Base-by-base conservation (phyloP, 2,797 vertebrate species). In the Microctenopoma steveboyesi region DNA sequence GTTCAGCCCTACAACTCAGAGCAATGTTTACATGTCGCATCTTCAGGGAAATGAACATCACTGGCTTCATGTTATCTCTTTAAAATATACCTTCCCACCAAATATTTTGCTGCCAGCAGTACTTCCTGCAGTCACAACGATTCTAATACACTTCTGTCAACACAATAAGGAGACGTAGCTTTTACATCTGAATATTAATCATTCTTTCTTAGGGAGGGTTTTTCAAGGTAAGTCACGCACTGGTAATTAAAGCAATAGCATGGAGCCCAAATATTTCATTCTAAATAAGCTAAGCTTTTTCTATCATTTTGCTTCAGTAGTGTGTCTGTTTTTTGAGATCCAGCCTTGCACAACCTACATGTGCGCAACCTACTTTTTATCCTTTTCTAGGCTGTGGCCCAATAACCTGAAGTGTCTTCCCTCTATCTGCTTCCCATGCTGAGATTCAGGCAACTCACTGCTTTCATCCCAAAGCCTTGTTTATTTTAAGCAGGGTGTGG, bases 321-420 rank as follows among this genome's bases (percentile, higher is more conserved):
- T 33, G 25, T 30, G 28, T 51, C 43, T 69, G 73, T 74, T 65
- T 68, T 74, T 47, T 67, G n/a, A 58, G 45, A 78, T 51, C 45
- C 58, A 61, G 33, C 30, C 37, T 69, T 18, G 57, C 50, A 59
- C 69, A 74, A 54, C 70, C 82, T 82, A 64, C 57, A 82, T 78
- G 76, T 30, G 62, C 12, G 61, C 39, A 67, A 71, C 82, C 69
- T 79, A 79, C 55, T 81, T 81, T 82, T 55, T 25, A 68, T 55
- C 64, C 51, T 72, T 67, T 78, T 72, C 55, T 54, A 79, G 77
- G 78, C 77, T 62, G 39, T 57, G 53, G 11, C 62, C 77, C 77
- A 79, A 77, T 35, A 76, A 76, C 56, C 56, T 55, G 2, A 30
- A 82, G 64, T 35, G 35, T 76, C 37, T 73, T 74, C 40, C 57